Evolutionary conservation across 2,888 invertebrate genomes (phyloP).

Genomic region (Heliconius ethilla): DNA sequence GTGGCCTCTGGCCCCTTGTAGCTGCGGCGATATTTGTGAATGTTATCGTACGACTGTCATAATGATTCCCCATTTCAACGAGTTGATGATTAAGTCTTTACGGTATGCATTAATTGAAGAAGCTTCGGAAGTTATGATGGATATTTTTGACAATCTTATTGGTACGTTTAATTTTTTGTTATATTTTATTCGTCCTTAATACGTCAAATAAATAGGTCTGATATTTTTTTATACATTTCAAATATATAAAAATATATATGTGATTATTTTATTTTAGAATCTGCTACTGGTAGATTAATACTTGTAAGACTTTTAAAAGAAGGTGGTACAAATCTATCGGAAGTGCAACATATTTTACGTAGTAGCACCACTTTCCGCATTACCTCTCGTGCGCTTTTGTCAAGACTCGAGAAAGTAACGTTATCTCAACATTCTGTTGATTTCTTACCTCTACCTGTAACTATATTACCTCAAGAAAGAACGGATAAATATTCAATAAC

Average conservation of each 20-base stretch:
- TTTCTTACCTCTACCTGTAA: slow-evolving; percentile 60
- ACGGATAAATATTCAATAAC: slow-evolving; percentile 66
- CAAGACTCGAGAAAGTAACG: slow-evolving; percentile 58
- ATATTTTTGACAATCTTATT: slow-evolving; percentile 67
- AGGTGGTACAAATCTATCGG: slow-evolving; percentile 67
- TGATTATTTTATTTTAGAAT: slow-evolving; percentile 55
- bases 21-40: slow-evolving; percentile 71
- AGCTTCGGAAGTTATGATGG: slow-evolving; percentile 68
- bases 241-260: background rate
- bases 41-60: slow-evolving; percentile 69
- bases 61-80: slow-evolving; percentile 71
- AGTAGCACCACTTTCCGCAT: slow-evolving; percentile 60
- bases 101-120: slow-evolving; percentile 68
- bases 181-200: background rate
- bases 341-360: slow-evolving; percentile 66
- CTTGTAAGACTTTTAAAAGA: slow-evolving; percentile 67
- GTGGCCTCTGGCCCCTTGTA: slow-evolving; percentile 72
- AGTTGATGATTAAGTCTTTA: slow-evolving; percentile 68
- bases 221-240: too few species aligned
- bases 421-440: slow-evolving; percentile 62
- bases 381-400: slow-evolving; percentile 58
- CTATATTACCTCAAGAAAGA: slow-evolving; percentile 58
- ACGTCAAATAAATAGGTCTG: too few species aligned
- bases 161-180: slow-evolving; percentile 53
- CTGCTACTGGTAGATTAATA: slow-evolving; percentile 67